Evolutionary conservation across 2,888 invertebrate genomes (phyloP), one percentile per base, ranked within the genome.

Genomic region (Eremobia ochroleuca): DNA sequence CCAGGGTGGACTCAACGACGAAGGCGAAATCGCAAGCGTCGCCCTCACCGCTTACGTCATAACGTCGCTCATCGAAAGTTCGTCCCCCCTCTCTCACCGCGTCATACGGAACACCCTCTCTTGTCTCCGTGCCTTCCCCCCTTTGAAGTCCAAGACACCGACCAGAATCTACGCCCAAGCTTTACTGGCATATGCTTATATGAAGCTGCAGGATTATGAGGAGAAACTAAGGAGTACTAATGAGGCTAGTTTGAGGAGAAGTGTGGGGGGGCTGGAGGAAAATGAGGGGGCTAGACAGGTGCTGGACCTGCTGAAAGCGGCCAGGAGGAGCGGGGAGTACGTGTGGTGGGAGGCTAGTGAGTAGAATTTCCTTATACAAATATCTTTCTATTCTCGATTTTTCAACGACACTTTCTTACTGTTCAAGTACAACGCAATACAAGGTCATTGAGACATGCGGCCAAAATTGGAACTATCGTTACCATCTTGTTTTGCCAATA

Each of bases 341-440:
- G 98, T 98, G 89, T 99, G 98, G 98, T 99, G 99, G 99, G 97
- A 98, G 64, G 98, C 98, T 80, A 97, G 97, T 97, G 49, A 93
- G 94, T 94, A 77, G 1, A 9, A 1, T 15, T 52, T 43, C 31
- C 31, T 46, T 66, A 18, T 13, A 37, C 64, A n/a, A 21, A 43
- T 28, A 5, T 37, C 0, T 4, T 18, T 40, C 40, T 43, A 43
- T 49, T 49, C 21, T 49, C 28, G 1, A 28, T 6, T 11, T 65
- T 21, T 5, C 6, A 40, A 28, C 28, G 28, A 28, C 25, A n/a
- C 25, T 43, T 43, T 43, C 43, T 15, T 15, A 43, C 18, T 46
- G 15, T 43, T 46, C 46, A 18, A 46, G 15, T 46, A 46, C 18
- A 46, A 18, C 49, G 2, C 49, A n/a, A n/a, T 49, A 49, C 21